phyloP scores from a whole-genome alignment of 1,140 invertebrate genomes.

The Oryzaephilus surinamensis region DNA sequence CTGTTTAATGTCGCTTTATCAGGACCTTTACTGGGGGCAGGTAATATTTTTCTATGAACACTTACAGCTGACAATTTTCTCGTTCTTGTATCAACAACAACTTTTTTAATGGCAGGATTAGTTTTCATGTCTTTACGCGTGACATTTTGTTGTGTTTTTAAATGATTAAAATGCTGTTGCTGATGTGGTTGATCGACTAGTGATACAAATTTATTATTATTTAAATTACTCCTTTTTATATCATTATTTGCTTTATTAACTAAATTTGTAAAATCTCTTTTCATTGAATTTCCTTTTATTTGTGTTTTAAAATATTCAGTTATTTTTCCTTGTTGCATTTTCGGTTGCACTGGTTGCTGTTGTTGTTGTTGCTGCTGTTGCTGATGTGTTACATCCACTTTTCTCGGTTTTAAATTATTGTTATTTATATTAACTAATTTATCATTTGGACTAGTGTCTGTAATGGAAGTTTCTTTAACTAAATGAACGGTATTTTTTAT shows the following conservation, averaged over 20 bases:
- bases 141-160: too few species aligned
- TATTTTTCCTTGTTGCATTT: constrained; percentile 59
- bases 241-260: too few species aligned
- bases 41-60: constrained; percentile 33
- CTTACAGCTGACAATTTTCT: constrained; percentile 16
- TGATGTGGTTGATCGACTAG: constrained; percentile 19
- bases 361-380: constrained; percentile 26
- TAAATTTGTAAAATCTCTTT: too few species aligned
- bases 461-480: neutral
- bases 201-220: constrained; percentile 8
- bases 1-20: constrained; percentile 9
- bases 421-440: constrained; percentile 5
- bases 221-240: too few species aligned
- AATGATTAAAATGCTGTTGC: too few species aligned
- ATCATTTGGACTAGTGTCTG: constrained; percentile 8
- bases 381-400: constrained; percentile 2
- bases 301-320: constrained; percentile 74
- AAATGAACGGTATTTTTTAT: constrained; percentile 9
- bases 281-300: constrained; percentile 52
- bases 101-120: too few species aligned
- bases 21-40: constrained; percentile 31
- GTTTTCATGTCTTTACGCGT: too few species aligned
- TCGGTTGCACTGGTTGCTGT: too few species aligned
- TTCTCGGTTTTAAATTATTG: neutral
- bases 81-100: too few species aligned